Base-by-base conservation (phyloP, 2,797 vertebrate genomes). In the Sandelia bainsii region DNA sequence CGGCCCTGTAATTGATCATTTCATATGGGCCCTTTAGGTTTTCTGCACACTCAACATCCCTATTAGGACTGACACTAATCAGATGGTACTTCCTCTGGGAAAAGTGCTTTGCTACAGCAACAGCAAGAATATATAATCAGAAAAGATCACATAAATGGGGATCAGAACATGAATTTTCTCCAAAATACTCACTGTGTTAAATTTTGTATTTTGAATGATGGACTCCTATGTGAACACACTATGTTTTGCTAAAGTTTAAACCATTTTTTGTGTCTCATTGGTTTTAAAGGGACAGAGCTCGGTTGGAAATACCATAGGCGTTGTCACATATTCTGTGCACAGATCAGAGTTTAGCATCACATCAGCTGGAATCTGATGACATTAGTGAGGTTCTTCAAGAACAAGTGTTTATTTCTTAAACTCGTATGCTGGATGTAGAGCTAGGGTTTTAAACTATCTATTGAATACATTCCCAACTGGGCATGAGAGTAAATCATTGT, bases 1-100 rank as follows among this genome's bases (percentile, higher is more conserved):
- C 11, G 2, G 16, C 17, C 22, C 19, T 75, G 69, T 72, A 62
- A 84, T 82, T 64, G 22, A 76, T 90, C 65, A 72, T 78, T 64
- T 54, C 61, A 62, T 34, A 69, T 46, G 59, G 54, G 52, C 39
- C 52, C 37, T 83, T 80, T 62, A 70, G 52, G 25, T 65, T 67
- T 70, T 57, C 40, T 69, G 48, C 45, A 68, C 34, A 13, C 40
- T 17, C 42, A 69, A 62, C 58, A 63, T 60, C 45, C 52, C 50
- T 40, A 64, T 49, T 40, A 53, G 39, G 57, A 69, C 54, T 57
- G 45, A 60, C 22, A 46, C 45, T 56, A 61, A 73, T 83, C 64
- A 57, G 58, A 71, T 68, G 69, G 46, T 58, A 34, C 77, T 58
- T 71, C 54, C 27, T 2, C 4, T 67, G 53, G 62, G 70, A 57